Percentiles rank a stretch among this genome's conserved stretches.
These are phyloP conservation scores for Glaucomys volans DNA, from an alignment of 2,113 vertebrate genomes.

Conservation along the genomic window DNA sequence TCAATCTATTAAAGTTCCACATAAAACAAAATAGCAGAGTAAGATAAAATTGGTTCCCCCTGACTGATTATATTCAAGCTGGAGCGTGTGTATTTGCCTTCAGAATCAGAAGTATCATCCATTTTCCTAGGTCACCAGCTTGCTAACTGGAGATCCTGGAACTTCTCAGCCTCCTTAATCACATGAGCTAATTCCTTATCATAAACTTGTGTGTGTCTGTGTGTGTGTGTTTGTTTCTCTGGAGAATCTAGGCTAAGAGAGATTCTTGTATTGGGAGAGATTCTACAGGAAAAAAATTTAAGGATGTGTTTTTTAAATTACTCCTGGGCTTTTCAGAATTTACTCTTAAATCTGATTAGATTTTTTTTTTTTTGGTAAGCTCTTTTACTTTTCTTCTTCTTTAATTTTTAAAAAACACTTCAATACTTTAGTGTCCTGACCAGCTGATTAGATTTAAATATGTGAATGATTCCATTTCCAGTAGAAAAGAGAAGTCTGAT, in stretches of 20 bases:
- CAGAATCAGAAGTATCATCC: background rate
- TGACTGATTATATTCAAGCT: background rate
- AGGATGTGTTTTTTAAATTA: background rate
- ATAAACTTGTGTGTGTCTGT: background rate
- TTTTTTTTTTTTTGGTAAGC: no score
- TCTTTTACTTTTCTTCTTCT: conserved; percentile 79
- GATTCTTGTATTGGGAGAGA: background rate
- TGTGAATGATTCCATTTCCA: background rate
- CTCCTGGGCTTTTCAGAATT: background rate
- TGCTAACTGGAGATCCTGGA: background rate
- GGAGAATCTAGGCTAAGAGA: background rate
- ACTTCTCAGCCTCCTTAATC: background rate
- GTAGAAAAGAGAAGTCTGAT: background rate
- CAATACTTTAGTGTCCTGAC: conserved; percentile 90
- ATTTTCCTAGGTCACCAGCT: background rate
- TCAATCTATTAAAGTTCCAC: no score
- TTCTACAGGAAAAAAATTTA: background rate
- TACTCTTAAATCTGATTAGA: background rate
- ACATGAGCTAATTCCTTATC: background rate
- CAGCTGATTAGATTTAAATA: conserved; percentile 87
- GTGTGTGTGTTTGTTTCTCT: background rate
- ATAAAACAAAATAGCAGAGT: background rate
- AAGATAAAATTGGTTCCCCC: background rate
- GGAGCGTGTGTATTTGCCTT: background rate
- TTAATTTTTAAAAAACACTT: conserved; percentile 85